A percentile compares a stretch with the other conserved stretches of the same genome.
Conservation (phyloP, 1,140 invertebrate species). For the Contarinia nasturtii region DNA sequence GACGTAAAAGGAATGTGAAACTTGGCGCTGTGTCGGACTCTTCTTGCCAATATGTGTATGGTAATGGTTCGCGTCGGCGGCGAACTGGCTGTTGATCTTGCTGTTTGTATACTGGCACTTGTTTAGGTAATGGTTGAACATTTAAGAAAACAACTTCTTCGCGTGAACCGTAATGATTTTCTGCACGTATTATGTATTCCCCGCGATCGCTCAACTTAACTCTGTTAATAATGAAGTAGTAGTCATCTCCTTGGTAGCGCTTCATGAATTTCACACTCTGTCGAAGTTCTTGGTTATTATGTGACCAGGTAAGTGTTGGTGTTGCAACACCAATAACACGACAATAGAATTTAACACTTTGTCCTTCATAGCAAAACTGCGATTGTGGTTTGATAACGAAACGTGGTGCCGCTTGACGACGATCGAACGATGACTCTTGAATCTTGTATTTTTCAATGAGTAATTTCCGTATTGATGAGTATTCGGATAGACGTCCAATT, state of each 20-base stretch:
- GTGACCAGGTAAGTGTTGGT: slow-evolving; percentile 88
- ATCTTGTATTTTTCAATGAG: slow-evolving; percentile 93
- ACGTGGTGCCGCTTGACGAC: slow-evolving; percentile 88
- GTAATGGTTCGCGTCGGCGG: slow-evolving; percentile 58
- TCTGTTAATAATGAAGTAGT: slow-evolving; percentile 93
- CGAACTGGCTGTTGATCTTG: slow-evolving; percentile 39
- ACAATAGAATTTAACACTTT: slow-evolving; percentile 93
- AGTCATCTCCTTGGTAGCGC: slow-evolving; percentile 87
- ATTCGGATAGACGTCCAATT: slow-evolving; percentile 91
- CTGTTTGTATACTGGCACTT: slow-evolving; percentile 55
- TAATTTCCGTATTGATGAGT: slow-evolving; percentile 89
- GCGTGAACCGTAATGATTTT: slow-evolving; percentile 91
- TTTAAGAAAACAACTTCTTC: slow-evolving; percentile 96
- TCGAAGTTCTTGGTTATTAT: slow-evolving; percentile 79
- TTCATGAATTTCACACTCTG: slow-evolving; percentile 99
- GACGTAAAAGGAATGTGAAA: slow-evolving; percentile 93
- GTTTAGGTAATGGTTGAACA: slow-evolving; percentile 78
- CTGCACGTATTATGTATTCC: slow-evolving; percentile 91
- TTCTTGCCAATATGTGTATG: slow-evolving; percentile 68
- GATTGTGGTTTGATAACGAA: slow-evolving; percentile 94
- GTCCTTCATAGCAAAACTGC: slow-evolving; percentile 90
- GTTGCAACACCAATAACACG: slow-evolving; percentile 86
- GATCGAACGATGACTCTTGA: slow-evolving; percentile 88
- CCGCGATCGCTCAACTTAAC: slow-evolving; percentile 88
- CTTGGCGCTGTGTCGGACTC: slow-evolving; percentile 73